Percentiles rank a stretch among this genome's conserved stretches.
phyloP scores from a whole-genome alignment of 2,113 vertebrate species.

The Festucalex cinctus region DNA sequence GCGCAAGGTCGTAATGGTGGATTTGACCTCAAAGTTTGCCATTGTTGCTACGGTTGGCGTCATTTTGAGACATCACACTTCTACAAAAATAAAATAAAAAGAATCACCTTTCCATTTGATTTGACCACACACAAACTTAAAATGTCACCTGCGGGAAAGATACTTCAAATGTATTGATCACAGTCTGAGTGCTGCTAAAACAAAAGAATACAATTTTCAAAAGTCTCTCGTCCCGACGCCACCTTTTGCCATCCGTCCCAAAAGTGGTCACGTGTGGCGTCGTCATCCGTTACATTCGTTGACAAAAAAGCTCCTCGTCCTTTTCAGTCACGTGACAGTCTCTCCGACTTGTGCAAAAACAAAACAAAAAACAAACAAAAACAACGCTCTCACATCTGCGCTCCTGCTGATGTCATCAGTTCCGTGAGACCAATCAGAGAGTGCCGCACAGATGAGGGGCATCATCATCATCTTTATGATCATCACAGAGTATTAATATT shows the following conservation, averaged over 20 bases:
- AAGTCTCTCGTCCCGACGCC: background rate
- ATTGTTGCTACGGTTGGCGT: background rate
- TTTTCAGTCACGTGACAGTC: slow-evolving; percentile 6
- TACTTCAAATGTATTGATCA: slow-evolving; percentile 64
- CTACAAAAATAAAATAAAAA: slow-evolving; percentile 63
- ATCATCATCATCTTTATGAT: slow-evolving; percentile 38
- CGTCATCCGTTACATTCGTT: slow-evolving; percentile 1
- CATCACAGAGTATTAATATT: slow-evolving; percentile 71
- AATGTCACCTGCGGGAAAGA: slow-evolving; percentile 14
- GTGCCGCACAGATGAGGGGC: slow-evolving; percentile 53
- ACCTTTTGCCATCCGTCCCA: background rate
- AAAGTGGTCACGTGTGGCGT: background rate
- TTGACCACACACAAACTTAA: background rate
- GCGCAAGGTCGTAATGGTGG: background rate
- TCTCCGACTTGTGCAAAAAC: slow-evolving; percentile 30
- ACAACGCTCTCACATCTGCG: slow-evolving; percentile 3
- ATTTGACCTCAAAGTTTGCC: background rate
- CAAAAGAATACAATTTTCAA: background rate
- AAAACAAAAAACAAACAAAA: slow-evolving; percentile 12
- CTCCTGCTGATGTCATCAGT: slow-evolving; percentile 63
- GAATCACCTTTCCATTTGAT: slow-evolving; percentile 35
- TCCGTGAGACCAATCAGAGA: slow-evolving; percentile 47
- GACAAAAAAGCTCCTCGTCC: background rate
- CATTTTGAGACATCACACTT: background rate
- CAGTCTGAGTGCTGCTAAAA: slow-evolving; percentile 17